These are phyloP conservation scores for Lasioglossum zephyrum DNA, from an alignment of 2,888 invertebrate genomes.

Conservation along the genomic window DNA sequence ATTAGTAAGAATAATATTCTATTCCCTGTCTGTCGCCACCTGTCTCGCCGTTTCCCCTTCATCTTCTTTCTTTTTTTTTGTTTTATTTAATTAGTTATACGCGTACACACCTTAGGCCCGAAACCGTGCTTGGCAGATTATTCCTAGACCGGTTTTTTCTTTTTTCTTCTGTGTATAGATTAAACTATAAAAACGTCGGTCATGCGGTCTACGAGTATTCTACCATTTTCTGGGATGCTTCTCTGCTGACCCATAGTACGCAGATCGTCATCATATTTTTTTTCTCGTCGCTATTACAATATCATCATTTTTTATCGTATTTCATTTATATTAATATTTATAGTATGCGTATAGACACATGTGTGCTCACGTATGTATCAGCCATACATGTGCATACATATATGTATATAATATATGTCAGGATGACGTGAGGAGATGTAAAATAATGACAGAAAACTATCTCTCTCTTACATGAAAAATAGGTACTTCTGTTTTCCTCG, in stretches of 20 bases:
- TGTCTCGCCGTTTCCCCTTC: neutral
- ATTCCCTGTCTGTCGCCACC: conserved; percentile 27
- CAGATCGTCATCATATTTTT: conserved; percentile 28
- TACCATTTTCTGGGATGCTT: conserved; percentile 61
- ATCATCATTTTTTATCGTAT: conserved; percentile 13
- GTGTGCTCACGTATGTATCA: neutral
- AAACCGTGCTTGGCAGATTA: conserved; percentile 67
- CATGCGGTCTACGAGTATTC: conserved; percentile 70
- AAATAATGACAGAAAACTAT: conserved; percentile 79
- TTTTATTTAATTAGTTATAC: conserved; percentile 43
- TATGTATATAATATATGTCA: conserved; percentile 51
- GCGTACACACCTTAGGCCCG: conserved; percentile 65
- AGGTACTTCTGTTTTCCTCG: conserved; percentile 71
- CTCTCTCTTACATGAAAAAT: conserved; percentile 74
- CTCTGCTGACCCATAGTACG: conserved; percentile 47
- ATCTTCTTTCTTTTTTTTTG: neutral
- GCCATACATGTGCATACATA: conserved; percentile 4
- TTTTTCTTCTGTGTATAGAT: conserved; percentile 61
- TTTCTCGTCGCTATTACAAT: conserved; percentile 51
- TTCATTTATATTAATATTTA: conserved; percentile 17
- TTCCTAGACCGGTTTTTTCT: conserved; percentile 65
- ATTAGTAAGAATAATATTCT: conserved; percentile 4
- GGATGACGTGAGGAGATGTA: conserved; percentile 73
- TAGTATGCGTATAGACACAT: conserved; percentile 1
- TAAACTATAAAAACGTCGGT: conserved; percentile 72